Evolutionary conservation across 2,113 vertebrate genomes (phyloP), one percentile per base, ranked within the genome.

Genomic region (Aegotheles bennettii): DNA sequence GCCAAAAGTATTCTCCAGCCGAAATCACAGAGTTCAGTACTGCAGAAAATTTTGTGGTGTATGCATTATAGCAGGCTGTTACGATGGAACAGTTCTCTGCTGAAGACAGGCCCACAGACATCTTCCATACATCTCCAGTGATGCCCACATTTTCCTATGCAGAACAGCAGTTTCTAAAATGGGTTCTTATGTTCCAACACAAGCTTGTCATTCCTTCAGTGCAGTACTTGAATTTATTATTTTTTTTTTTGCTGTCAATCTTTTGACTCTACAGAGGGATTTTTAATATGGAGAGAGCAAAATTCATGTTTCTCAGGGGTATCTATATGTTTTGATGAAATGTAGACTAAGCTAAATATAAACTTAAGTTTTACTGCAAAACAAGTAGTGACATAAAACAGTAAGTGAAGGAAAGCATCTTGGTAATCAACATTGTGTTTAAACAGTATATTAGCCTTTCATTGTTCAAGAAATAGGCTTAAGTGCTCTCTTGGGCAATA

Each of bases 401-500:
- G 21, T 43, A 82, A 65, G 67, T 53, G 63, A 94, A 94, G 31
- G 38, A 85, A 84, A 76, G 42, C 87, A 84, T 90, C 59, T 84
- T 1, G 1, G 29, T 96, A 90, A 64, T 60, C 85, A 94, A 29
- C 13, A 10, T 75, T 90, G 63, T 90, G 35, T 95, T 75, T 92
- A 94, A 95, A 80, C 91, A 86, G 67, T 63, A 47, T 77, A 51
- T 90, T 94, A 71, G 31, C 28, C 77, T 97, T 95, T 51, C 53
- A 20, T 57, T 92, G 71, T 69, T 90, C 36, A 74, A 92, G 88
- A 92, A 69, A 36, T 81, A 68, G 90, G 65, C 54, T 69, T 88
- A 94, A 94, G 64, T 93, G 59, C 59, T 95, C 54, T 96, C 92
- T 67, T 96, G 76, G 81, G 84, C 73, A 84, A 61, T 93, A 90